Conservation (phyloP, 64 coral and sea anemone genomes). For the Actinia equina region DNA sequence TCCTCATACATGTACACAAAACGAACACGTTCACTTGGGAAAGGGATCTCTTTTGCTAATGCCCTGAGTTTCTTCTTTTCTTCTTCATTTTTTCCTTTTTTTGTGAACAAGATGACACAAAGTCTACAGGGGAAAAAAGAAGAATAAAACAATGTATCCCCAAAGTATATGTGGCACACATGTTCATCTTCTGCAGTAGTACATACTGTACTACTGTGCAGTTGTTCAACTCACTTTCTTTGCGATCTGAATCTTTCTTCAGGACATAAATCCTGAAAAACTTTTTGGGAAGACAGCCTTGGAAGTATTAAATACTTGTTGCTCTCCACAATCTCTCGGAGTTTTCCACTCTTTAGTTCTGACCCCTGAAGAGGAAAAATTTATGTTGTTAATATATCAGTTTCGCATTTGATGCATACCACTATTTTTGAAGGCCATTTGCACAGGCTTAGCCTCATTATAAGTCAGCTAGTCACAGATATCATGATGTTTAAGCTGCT, state of each 20-base stretch:
- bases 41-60: conserved; percentile 38
- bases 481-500: no score
- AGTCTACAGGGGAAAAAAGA: conserved; percentile 40
- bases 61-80: conserved; percentile 50
- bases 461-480: no score
- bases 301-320: conserved; percentile 74
- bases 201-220: background rate
- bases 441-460: no score
- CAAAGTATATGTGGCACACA: background rate
- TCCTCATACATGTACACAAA: conserved; percentile 83
- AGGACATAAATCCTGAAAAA: conserved; percentile 78
- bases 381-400: background rate
- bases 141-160: background rate
- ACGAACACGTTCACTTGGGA: conserved; percentile 39
- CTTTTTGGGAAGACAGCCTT: conserved; percentile 59
- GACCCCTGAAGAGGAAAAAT: conserved; percentile 43
- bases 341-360: conserved; percentile 70
- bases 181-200: no score
- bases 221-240: conserved; percentile 45
- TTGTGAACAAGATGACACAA: conserved; percentile 82
- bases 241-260: conserved; percentile 84
- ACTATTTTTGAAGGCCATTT: background rate
- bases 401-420: background rate
- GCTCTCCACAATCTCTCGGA: conserved; percentile 49
- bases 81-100: conserved; percentile 41